Evolutionary conservation across 2,113 vertebrate genomes (phyloP).

Genomic region (Leptosomus discolor): DNA sequence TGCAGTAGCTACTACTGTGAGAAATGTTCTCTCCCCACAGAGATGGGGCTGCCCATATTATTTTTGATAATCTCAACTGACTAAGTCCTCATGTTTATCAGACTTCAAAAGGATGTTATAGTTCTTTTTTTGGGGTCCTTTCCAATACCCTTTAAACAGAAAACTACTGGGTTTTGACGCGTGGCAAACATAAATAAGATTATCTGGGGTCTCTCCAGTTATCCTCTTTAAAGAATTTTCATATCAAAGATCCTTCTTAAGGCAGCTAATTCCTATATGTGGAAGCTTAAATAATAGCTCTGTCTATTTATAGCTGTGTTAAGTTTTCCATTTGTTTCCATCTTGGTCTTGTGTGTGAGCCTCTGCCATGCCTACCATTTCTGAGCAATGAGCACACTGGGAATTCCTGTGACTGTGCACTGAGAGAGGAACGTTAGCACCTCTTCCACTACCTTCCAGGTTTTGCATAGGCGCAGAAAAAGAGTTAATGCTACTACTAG

Average conservation of each 20-base stretch:
- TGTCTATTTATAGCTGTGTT: background rate
- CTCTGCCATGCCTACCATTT: background rate
- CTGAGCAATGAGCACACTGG: background rate
- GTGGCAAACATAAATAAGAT: background rate
- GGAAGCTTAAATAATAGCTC: conserved; percentile 14
- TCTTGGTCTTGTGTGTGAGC: background rate
- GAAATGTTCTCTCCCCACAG: accelerated
- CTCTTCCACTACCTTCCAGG: background rate
- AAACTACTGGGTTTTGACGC: background rate
- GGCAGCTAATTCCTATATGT: background rate
- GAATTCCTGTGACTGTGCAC: background rate
- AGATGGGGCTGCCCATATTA: background rate
- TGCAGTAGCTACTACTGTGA: background rate
- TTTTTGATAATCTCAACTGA: background rate
- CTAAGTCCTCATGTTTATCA: background rate
- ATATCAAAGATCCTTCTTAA: background rate
- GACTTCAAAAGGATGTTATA: background rate
- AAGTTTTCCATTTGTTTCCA: conserved; percentile 14
- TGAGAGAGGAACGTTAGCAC: background rate
- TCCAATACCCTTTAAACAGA: background rate
- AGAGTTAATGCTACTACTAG: background rate
- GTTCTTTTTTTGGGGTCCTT: background rate
- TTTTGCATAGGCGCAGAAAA: background rate
- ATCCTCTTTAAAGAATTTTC: background rate
- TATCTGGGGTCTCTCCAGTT: background rate